Conservation (phyloP, 2,113 vertebrate genomes). For the Boleophthalmus pectinirostris region DNA sequence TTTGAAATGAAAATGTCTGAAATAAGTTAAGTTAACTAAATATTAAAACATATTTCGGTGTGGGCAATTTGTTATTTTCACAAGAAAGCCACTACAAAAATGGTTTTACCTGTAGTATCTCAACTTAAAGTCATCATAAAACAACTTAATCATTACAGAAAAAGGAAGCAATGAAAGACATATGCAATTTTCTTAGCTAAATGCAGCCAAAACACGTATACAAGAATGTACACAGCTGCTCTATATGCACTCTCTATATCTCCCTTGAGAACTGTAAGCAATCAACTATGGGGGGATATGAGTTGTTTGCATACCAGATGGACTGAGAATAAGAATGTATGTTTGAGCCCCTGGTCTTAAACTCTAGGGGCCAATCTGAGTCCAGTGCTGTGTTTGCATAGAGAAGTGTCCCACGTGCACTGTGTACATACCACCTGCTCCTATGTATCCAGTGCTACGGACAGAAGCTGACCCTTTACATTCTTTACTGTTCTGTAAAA, state of each 20-base stretch:
- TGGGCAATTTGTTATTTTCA: no score
- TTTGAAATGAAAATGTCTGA: no score
- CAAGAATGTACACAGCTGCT: constrained; percentile 40
- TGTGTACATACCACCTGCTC: constrained; percentile 38
- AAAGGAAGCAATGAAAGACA: constrained; percentile 15
- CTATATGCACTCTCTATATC: constrained; percentile 31
- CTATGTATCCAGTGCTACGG: constrained; percentile 19
- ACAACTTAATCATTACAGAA: no score
- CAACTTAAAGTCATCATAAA: no score
- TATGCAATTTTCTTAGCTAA: constrained; percentile 37
- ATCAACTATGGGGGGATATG: constrained; percentile 10
- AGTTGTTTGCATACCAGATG: constrained; percentile 9
- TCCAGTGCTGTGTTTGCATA: constrained; percentile 19
- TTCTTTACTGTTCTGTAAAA: constrained; percentile 4
- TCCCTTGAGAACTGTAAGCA: constrained; percentile 40
- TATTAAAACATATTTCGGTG: no score
- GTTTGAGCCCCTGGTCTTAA: constrained; percentile 28
- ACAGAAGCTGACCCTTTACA: constrained; percentile 8
- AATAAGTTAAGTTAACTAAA: no score
- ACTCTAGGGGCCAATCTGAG: constrained; percentile 38
- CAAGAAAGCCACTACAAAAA: no score
- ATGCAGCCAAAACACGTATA: constrained; percentile 27
- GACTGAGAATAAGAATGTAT: constrained; percentile 10
- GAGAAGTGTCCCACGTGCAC: constrained; percentile 54
- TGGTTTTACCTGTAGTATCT: no score